Evolutionary conservation across 2,888 invertebrate species (phyloP), one percentile per base, ranked within the genome.

Genomic region (Dromius quadrimaculatus): DNA sequence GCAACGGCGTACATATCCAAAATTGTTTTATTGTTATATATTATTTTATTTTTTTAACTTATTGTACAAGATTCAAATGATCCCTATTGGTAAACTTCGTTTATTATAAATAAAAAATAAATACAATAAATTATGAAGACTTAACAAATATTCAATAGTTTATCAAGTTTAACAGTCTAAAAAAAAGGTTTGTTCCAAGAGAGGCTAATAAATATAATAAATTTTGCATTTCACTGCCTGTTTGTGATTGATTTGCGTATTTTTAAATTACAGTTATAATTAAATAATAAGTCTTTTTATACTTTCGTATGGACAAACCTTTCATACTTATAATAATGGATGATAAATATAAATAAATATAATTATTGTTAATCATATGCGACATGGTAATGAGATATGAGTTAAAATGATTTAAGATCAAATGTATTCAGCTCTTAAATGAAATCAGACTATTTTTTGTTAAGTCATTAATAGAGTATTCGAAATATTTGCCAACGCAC

Each of bases 81-180:
- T 54, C 11, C 17, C 65, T 65, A 65, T 64, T 65, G 65, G 65
- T 65, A 65, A 65, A 65, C 65, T 62, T 65, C 36, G 13, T 41
- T 62, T 62, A 62, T 62, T 62, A 65, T 65, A 38, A 65, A 47
- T 65, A 65, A 50, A 47, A 65, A 65, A 65, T 65, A 65, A 65
- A 65, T 65, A 65, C 65, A 65, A 65, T 65, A 65, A 65, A 50
- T 65, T 65, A 65, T 50, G 22, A 54, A 54, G 65, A 65, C 65
- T 65, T 65, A 62, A 62, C 62, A 62, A 57, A 36, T 62, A 50
- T 65, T 22, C 50, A 34, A 20, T 45, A 47, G 32, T 23, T 62
- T 43, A 62, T 62, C 62, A 62, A 41, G n/a, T 54, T 64, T 50
- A 65, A 65, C 65, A 65, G 65, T 65, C 65, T 65, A 65, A 50